These are phyloP conservation scores for Mimachlamys varia DNA, from an alignment of 2,888 invertebrate genomes.

Conservation along the genomic window DNA sequence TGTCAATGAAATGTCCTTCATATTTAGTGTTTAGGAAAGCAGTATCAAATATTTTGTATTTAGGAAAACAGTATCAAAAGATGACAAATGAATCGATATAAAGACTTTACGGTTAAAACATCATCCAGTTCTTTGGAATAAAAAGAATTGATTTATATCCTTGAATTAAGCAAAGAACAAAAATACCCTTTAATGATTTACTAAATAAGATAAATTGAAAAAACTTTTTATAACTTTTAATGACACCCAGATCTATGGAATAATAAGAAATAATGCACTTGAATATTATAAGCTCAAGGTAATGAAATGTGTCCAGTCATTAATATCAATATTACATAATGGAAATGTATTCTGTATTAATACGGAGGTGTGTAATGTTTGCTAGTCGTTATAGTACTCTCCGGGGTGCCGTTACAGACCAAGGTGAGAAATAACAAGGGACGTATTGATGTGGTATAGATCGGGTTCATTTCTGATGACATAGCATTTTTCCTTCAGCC, in stretches of 20 bases:
- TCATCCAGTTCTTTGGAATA: neutral
- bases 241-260: neutral
- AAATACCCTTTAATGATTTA: neutral
- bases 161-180: neutral
- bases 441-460: neutral
- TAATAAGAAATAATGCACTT: neutral
- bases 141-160: neutral
- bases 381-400: neutral
- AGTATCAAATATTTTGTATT: no score
- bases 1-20: no score
- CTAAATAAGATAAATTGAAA: neutral
- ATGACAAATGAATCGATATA: no score
- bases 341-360: neutral
- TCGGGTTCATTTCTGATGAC: neutral
- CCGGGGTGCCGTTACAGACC: neutral
- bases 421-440: neutral
- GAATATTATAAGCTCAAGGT: neutral
- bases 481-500: neutral
- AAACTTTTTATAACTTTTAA: neutral
- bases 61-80: no score
- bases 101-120: neutral
- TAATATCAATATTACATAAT: conserved; percentile 6
- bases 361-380: neutral
- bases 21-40: no score
- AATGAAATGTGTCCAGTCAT: neutral